Conservation (phyloP, 1,140 invertebrate species). For the Caenorhabditis briggsae region DNA sequence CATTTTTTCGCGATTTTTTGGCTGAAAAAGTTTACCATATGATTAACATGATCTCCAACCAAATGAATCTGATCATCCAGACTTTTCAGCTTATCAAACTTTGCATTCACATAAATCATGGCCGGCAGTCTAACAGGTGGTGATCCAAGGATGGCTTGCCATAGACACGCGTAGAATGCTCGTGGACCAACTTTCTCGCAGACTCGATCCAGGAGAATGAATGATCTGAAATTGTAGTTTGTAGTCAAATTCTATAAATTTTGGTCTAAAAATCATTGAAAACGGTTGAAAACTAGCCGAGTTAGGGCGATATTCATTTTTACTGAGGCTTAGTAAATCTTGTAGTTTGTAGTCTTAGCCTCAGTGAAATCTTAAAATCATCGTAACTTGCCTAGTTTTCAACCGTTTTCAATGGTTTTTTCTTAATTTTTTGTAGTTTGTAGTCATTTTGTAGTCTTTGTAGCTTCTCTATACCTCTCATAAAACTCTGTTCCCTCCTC, state of each 20-base stretch:
- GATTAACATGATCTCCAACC: slow-evolving; percentile 88
- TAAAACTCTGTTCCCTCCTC: slow-evolving; percentile 93
- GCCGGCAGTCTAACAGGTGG: slow-evolving; percentile 88
- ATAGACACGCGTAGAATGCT: slow-evolving; percentile 89
- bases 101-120: slow-evolving; percentile 85
- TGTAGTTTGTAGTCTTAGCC: too few relatives aligned
- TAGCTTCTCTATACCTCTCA: slow-evolving; percentile 80
- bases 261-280: too few relatives aligned
- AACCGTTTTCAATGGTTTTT: too few relatives aligned
- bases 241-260: too few relatives aligned
- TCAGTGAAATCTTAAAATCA: too few relatives aligned
- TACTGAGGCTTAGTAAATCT: too few relatives aligned
- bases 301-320: too few relatives aligned
- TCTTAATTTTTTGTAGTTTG: too few relatives aligned
- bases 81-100: slow-evolving; percentile 86
- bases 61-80: slow-evolving; percentile 89
- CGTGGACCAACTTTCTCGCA: slow-evolving; percentile 85
- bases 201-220: slow-evolving; percentile 85
- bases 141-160: slow-evolving; percentile 84
- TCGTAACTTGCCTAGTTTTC: background rate
- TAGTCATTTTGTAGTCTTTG: too few relatives aligned
- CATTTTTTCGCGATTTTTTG: background rate
- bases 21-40: slow-evolving; percentile 82
- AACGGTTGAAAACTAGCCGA: too few relatives aligned
- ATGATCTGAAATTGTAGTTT: slow-evolving; percentile 78